phyloP scores from a whole-genome alignment of 2,888 invertebrate genomes.

The Tipula unca region DNA sequence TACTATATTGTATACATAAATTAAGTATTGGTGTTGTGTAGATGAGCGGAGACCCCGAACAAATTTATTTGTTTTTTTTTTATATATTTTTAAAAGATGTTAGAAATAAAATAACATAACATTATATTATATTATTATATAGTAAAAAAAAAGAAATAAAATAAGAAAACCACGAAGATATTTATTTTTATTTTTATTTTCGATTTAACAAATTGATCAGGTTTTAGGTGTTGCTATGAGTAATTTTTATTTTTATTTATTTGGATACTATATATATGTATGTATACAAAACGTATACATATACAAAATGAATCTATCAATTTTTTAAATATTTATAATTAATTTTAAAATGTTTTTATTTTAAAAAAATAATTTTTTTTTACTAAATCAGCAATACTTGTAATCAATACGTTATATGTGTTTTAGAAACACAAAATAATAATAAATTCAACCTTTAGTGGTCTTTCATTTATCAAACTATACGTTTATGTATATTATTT shows the following conservation, averaged over 20 bases:
- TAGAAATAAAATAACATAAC: neutral
- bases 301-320: neutral
- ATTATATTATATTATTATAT: neutral
- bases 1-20: neutral
- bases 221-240: slow-evolving; percentile 19
- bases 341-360: neutral
- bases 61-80: neutral
- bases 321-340: slow-evolving; percentile 4
- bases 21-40: neutral
- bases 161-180: neutral
- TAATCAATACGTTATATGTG: neutral
- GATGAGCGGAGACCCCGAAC: neutral
- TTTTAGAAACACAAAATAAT: neutral
- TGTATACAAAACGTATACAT: neutral
- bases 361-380: neutral
- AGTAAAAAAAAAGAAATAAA: neutral
- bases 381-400: neutral
- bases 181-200: neutral
- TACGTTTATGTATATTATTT: neutral
- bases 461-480: neutral
- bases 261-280: neutral
- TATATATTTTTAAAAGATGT: neutral
- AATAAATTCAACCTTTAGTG: neutral
- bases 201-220: slow-evolving; percentile 18
- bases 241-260: slow-evolving; percentile 18